Conservation (phyloP, 2,113 vertebrate genomes). For the Vulpes lagopus region DNA sequence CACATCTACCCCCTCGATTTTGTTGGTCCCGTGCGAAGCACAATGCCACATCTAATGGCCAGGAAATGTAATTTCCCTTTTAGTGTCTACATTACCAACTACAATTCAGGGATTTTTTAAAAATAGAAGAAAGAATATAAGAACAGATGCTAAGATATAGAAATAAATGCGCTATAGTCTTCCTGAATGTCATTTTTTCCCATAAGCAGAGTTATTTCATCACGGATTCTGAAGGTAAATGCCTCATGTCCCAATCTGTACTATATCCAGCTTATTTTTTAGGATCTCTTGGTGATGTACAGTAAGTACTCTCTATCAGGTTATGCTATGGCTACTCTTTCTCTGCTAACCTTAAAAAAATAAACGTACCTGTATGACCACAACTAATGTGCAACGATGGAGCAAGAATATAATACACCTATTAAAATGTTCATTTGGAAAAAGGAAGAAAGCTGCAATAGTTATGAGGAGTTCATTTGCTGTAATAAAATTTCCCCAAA, state of each 20-base stretch:
- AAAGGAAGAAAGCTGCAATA: neutral
- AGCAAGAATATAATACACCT: neutral
- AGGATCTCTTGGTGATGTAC: neutral
- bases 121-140: neutral
- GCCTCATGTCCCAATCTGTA: neutral
- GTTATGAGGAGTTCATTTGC: neutral
- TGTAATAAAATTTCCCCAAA: neutral
- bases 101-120: neutral
- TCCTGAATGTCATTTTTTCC: neutral
- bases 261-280: neutral
- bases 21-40: neutral
- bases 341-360: neutral
- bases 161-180: neutral
- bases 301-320: neutral
- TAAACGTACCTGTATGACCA: neutral
- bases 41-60: rapidly evolving
- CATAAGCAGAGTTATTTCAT: neutral
- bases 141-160: neutral
- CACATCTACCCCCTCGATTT: neutral
- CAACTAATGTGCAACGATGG: neutral
- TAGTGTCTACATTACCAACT: neutral
- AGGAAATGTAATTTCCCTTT: neutral
- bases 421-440: neutral
- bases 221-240: neutral
- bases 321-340: neutral